Base-by-base conservation (phyloP, 2,797 vertebrate species). In the Acanthurus tractus region DNA sequence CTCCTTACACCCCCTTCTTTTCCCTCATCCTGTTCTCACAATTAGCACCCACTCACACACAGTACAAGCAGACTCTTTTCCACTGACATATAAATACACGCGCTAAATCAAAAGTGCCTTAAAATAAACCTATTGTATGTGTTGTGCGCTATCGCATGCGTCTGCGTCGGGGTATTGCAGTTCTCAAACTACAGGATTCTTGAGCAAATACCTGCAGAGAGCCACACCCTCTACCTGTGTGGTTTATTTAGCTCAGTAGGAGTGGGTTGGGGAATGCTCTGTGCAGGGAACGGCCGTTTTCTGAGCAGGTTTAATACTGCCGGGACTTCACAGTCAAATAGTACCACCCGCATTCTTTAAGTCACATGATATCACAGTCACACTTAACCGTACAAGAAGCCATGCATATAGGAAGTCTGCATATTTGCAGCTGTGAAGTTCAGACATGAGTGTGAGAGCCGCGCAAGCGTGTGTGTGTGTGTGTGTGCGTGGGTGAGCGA, bases 211-310 rank as follows among this genome's bases (percentile, higher is more conserved):
- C 82, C 78, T 84, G 69, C 66, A 34, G 69, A 56, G 70, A 63
- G 78, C 76, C 90, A 82, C 89, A 79, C 92, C 92, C 77, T 84
- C 84, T 82, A 93, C 89, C 92, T 94, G 90, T 90, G 82, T 82
- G 86, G 88, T 82, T 91, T 76, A 74, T 78, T 85, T 82, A 71
- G 74, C 55, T 84, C 73, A 70, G 50, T 14, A 20, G 70, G 62
- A 65, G 85, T 71, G 70, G 81, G 84, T 49, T 68, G 81, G 70
- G 67, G 69, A 87, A 68, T 38, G 46, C 70, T 78, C 34, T 44
- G 63, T 20, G 71, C 38, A 67, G 66, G 72, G 66, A 71, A 78
- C 45, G 14, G 76, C 68, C 59, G 22, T 74, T 64, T 34, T 68
- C 52, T 67, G 71, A 68, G 70, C 64, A 76, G 71, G 80, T 86